A percentile compares a stretch with the other conserved stretches of the same genome.
These are phyloP conservation scores for Neotoma lepida DNA, from an alignment of 2,113 vertebrate genomes.

Conservation along the genomic window DNA sequence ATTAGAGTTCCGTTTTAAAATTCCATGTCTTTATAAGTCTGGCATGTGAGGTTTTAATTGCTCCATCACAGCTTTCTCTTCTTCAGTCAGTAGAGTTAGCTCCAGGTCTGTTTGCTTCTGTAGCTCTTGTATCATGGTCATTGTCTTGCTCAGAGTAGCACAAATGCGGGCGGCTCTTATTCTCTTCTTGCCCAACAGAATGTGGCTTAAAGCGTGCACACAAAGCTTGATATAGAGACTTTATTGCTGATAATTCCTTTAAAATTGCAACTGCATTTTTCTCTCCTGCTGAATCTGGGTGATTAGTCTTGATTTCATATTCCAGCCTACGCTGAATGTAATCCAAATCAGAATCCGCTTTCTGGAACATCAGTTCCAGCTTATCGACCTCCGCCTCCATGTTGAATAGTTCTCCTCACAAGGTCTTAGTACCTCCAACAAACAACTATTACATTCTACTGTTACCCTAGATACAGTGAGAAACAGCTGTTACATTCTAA, in stretches of 20 bases:
- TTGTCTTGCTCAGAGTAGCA: constrained; percentile 83
- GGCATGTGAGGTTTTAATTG: constrained; percentile 73
- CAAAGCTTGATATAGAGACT: constrained; percentile 88
- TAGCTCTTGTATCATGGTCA: constrained; percentile 84
- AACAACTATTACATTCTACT: no score
- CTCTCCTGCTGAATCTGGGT: constrained; percentile 77
- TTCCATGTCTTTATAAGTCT: constrained; percentile 58
- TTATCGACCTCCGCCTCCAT: no score
- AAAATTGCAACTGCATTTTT: constrained; percentile 89
- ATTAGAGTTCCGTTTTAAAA: constrained; percentile 56
- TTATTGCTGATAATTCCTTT: constrained; percentile 88
- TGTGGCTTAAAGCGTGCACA: constrained; percentile 86
- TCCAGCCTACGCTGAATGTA: no score
- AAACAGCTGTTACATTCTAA: no score
- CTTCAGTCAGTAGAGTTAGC: constrained; percentile 86
- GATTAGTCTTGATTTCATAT: no score
- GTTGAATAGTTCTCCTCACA: no score
- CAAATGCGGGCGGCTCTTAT: constrained; percentile 88
- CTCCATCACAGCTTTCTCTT: constrained; percentile 84
- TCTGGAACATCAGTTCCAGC: no score
- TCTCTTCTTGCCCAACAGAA: constrained; percentile 86
- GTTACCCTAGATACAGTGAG: no score
- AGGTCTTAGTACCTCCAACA: no score
- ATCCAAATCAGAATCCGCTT: no score
- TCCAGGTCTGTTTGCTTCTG: constrained; percentile 84